These are phyloP conservation scores for Scolanthus callimorphus DNA, from an alignment of 92 coral and sea anemone genomes.

Conservation along the genomic window DNA sequence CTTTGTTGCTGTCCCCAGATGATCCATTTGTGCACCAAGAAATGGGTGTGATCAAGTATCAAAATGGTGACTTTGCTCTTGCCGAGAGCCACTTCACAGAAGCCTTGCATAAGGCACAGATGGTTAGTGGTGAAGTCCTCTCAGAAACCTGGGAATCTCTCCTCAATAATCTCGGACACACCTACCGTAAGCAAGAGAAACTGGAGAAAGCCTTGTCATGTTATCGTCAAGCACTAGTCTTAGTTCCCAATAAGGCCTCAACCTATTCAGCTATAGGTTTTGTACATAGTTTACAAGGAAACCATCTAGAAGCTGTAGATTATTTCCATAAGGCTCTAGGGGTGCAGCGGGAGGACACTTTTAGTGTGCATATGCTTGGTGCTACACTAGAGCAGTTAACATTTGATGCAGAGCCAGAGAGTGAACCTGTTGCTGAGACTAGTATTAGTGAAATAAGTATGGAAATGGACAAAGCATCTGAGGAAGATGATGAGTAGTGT, in stretches of 20 bases:
- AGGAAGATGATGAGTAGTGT: slow-evolving; percentile 41
- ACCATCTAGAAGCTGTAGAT: slow-evolving; percentile 85
- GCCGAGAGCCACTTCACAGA: slow-evolving; percentile 92
- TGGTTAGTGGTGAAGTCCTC: slow-evolving; percentile 70
- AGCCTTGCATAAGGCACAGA: slow-evolving; percentile 86
- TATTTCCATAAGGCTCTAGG: slow-evolving; percentile 97
- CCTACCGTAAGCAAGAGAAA: slow-evolving; percentile 83
- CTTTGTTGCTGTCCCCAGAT: slow-evolving; percentile 80
- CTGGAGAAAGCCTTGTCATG: slow-evolving; percentile 84
- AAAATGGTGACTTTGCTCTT: slow-evolving; percentile 70
- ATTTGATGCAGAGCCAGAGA: slow-evolving; percentile 55
- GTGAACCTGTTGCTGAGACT: slow-evolving; percentile 8
- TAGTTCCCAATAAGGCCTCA: slow-evolving; percentile 89
- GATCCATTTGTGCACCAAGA: slow-evolving; percentile 97
- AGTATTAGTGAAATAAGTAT: slow-evolving; percentile 50
- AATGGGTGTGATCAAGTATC: slow-evolving; percentile 95
- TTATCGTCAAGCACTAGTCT: slow-evolving; percentile 87
- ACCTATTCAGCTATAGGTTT: slow-evolving; percentile 96
- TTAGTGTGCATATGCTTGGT: slow-evolving; percentile 99
- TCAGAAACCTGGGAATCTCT: slow-evolving; percentile 96
- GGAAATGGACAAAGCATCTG: slow-evolving; percentile 82
- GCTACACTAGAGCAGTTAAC: slow-evolving; percentile 89
- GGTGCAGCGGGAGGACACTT: slow-evolving; percentile 91
- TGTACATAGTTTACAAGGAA: slow-evolving; percentile 86
- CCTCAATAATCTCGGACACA: slow-evolving; percentile 92